Evolutionary conservation across 2,797 vertebrate species (phyloP), one percentile per base, ranked within the genome.

Genomic region (Karalla daura): DNA sequence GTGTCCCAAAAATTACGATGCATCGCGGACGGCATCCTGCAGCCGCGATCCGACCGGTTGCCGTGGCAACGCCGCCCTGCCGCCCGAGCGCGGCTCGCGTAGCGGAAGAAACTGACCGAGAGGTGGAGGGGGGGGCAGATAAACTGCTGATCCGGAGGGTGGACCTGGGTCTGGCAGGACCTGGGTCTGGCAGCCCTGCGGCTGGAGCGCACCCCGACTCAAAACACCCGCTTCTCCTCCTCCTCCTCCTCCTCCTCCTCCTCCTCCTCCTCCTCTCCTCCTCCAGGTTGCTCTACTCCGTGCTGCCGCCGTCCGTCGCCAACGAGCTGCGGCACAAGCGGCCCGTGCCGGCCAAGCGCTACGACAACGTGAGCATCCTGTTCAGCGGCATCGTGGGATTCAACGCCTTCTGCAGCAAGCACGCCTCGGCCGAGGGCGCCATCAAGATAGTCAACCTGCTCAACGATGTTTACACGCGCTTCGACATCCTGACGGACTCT

Each of bases 391-490:
- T 99, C 7, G 96, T 99, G 28, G 97, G 97, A 35, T 99, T 99
- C 90, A 98, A 99, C 4, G 86, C 94, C 25, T 99, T 99, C 86
- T 99, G 98, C 66, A 98, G 96, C 88, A 99, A 99, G 78, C 98
- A 99, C 10, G 98, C 98, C 12, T 99, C 98, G 7, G 97, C 98
- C 6, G 98, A 99, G 87, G 98, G 98, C 52, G 98, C 98, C 86
- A 99, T 99, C 94, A 99, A 98, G 93, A 99, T 99, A 45, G 98
- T 99, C 69, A 99, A 99, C 83, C 96, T 99, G 67, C 92, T 99
- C 87, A 99, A 99, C 2, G 98, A 99, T 78, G 94, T 99, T 80
- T 99, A 99, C 85, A 99, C 98, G 3, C 96, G 96, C 58, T 99
- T 99, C 81, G 98, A 99, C 91, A 99, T 98, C 75, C 89, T 99